Evolutionary conservation across 2,888 invertebrate genomes (phyloP), one percentile per base, ranked within the genome.

Genomic region (Metalampra italica): DNA sequence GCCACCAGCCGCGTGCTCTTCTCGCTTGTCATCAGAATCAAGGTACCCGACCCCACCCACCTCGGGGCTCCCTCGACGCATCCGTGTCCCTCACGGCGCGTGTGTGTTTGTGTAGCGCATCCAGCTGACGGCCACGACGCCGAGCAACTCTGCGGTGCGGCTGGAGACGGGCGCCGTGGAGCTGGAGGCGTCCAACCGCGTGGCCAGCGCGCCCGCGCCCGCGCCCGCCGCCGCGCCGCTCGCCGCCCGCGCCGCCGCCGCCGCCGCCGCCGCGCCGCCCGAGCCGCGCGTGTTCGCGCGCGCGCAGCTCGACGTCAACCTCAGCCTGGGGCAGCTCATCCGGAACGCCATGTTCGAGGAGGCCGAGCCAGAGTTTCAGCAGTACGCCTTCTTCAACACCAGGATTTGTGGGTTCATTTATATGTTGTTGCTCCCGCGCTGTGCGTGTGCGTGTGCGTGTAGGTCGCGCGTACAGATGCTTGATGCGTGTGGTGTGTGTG

Each of bases 321-420:
- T 99, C 7, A 97, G 97, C 39, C 90, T 99, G n/a, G 99, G 99
- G 0, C 98, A 99, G 73, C 91, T 99, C 32, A 93, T 96, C 45
- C 92, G 97, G 49, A 97, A 98, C 80, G 96, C 97, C 0, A 92
- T 98, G 82, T 99, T 98, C 75, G 98, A 98, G 74, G 99, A 99
- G 77, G 98, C 98, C 0, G 97, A 98, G 65, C 95, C 98, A 0
- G 99, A 99, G 78, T 98, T 98, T 76, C 98, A 98, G 72, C 97
- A 98, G 71, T 97, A 97, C 75, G 99, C 99, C 0, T 98, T 98
- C 86, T 99, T 99, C 86, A 97, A 98, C 75, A 99, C 99, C 0
- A 93, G 96, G 62, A 96, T 98, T 60, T 94, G 96, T 46, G 30
- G 13, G 42, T 11, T 8, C 29, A 0, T 11, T 12, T n/a, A n/a